Percentiles rank a stretch among this genome's conserved stretches.
Evolutionary conservation across 2,113 vertebrate species (phyloP).

Genomic region (Tricholaema leucomelas): DNA sequence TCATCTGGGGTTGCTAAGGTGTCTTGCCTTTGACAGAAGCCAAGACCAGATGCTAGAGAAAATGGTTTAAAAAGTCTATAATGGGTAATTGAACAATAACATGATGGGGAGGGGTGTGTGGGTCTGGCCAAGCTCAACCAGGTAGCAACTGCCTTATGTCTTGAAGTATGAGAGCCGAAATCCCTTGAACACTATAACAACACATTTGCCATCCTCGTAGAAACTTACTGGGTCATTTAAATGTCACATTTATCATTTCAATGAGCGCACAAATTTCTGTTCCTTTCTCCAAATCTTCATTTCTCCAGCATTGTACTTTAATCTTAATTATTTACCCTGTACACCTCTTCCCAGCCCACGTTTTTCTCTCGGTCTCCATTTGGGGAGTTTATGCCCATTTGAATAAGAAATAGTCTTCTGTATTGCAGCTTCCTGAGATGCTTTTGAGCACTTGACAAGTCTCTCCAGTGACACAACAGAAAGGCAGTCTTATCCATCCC

Average conservation of each 20-base stretch:
- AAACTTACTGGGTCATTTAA: neutral
- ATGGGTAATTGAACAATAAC: neutral
- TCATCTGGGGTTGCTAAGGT: constrained; percentile 4
- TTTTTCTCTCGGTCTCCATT: neutral
- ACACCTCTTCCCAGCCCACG: neutral
- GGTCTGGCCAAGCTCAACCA: neutral
- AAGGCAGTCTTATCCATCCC: neutral
- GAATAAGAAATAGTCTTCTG: neutral
- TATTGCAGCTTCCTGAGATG: constrained; percentile 16
- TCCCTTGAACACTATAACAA: neutral
- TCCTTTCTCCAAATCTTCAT: neutral
- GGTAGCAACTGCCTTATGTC: neutral
- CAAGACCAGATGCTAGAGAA: constrained; percentile 35
- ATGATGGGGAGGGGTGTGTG: accelerated
- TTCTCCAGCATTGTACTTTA: neutral
- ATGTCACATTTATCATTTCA: constrained; percentile 10
- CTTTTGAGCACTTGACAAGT: constrained; percentile 6
- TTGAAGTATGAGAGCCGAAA: neutral
- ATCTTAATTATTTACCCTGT: constrained; percentile 20
- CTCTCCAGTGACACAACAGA: neutral
- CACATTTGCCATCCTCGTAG: neutral
- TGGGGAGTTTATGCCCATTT: neutral
- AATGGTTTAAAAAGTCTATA: neutral
- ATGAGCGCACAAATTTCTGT: accelerated
- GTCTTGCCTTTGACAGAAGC: constrained; percentile 1